Percentiles rank a stretch among this genome's conserved stretches.
These are phyloP conservation scores for Subacronicta megacephala DNA, from an alignment of 2,888 invertebrate species.

Conservation along the genomic window DNA sequence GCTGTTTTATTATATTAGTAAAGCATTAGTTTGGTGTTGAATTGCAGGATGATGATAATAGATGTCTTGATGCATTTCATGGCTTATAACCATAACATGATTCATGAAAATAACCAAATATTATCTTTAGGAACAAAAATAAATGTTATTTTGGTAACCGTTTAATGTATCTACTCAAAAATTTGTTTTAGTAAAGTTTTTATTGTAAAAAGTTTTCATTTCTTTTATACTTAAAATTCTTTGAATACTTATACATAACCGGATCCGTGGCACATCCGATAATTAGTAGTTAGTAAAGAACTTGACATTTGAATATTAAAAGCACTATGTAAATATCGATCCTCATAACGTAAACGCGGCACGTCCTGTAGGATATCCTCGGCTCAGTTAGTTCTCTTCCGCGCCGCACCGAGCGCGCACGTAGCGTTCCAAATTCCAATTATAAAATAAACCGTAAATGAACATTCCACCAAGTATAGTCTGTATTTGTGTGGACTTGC, in stretches of 20 bases:
- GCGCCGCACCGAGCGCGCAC: slow-evolving; percentile 82
- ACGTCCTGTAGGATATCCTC: slow-evolving; percentile 87
- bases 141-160: no score
- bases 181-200: no score
- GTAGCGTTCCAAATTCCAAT: slow-evolving; percentile 73
- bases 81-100: no score
- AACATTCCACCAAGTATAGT: slow-evolving; percentile 59
- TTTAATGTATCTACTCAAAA: no score
- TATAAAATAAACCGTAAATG: slow-evolving; percentile 72
- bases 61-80: no score
- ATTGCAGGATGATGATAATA: no score
- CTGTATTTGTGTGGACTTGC: slow-evolving; percentile 60
- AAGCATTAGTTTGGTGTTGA: no score
- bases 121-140: no score
- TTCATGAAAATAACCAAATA: no score
- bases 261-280: slow-evolving; percentile 46
- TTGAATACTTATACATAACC: slow-evolving; percentile 13
- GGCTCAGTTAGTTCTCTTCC: slow-evolving; percentile 82
- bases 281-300: slow-evolving; percentile 64
- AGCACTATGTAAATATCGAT: slow-evolving; percentile 88
- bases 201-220: background rate
- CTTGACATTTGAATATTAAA: slow-evolving; percentile 81
- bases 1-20: no score
- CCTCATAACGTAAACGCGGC: slow-evolving; percentile 79
- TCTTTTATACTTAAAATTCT: slow-evolving; percentile 16